Conservation (phyloP, 2,797 vertebrate species). For the Pseudotriccus pelzelni region DNA sequence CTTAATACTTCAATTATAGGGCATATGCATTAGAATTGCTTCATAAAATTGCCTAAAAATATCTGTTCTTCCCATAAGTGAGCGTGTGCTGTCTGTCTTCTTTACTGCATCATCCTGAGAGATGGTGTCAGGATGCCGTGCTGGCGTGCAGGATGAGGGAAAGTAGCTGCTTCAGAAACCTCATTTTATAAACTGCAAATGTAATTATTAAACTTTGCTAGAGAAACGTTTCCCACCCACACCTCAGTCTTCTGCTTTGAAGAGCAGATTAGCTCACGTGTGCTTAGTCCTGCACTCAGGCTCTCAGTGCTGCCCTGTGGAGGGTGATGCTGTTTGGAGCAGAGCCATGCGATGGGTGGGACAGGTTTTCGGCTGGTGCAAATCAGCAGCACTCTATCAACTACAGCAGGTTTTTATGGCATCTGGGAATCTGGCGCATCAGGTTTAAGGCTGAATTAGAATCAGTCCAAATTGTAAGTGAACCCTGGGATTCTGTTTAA, state of each 20-base stretch:
- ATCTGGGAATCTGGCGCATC: background rate
- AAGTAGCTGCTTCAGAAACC: slow-evolving; percentile 9
- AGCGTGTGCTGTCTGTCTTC: background rate
- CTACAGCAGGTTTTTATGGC: background rate
- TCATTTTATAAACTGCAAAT: slow-evolving; percentile 9
- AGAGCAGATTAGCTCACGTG: background rate
- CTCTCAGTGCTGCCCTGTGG: accelerated
- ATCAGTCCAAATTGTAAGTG: background rate
- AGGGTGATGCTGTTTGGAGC: background rate
- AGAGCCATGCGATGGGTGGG: background rate
- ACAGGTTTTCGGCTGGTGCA: background rate
- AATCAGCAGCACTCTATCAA: background rate
- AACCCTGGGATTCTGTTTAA: background rate
- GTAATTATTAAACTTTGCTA: background rate
- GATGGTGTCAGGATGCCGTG: background rate
- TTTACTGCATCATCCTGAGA: background rate
- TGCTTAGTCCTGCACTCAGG: background rate
- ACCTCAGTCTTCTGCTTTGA: background rate
- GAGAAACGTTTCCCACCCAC: background rate
- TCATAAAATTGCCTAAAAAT: background rate
- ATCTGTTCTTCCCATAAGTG: background rate
- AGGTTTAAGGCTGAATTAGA: background rate
- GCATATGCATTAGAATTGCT: background rate
- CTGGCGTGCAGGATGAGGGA: background rate
- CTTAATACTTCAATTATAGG: background rate